A percentile compares a stretch with the other conserved stretches of the same genome.
Evolutionary conservation across 2,113 vertebrate genomes (phyloP).

Genomic region (Calidris pugnax): DNA sequence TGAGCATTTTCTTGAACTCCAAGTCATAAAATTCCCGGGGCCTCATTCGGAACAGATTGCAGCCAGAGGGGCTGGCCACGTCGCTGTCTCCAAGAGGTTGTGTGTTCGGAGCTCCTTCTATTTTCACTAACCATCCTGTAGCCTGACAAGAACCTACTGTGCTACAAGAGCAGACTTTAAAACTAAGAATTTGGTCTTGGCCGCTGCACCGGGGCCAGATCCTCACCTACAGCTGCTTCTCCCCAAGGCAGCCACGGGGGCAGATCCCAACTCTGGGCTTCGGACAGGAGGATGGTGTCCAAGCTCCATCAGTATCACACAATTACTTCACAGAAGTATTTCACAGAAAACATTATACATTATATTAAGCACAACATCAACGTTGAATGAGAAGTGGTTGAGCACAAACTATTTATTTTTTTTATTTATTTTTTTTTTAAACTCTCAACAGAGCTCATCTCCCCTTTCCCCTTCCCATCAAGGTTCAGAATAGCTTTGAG

Average conservation of each 20-base stretch:
- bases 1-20: not conserved
- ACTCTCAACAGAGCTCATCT: not conserved
- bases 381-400: not conserved
- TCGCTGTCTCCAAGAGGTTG: not conserved
- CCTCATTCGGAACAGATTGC: not conserved
- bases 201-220: fast-evolving
- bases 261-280: not conserved
- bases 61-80: not conserved
- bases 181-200: not conserved
- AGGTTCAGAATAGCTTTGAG: not conserved
- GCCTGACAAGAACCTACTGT: not conserved
- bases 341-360: not conserved
- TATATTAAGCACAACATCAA: fast-evolving
- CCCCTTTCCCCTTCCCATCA: not conserved
- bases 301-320: fast-evolving
- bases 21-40: not conserved
- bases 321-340: fast-evolving
- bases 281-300: no score
- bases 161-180: not conserved
- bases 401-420: not conserved
- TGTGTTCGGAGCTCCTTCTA: not conserved
- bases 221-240: not conserved
- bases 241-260: not conserved
- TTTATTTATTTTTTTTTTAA: no score
- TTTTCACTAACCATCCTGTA: not conserved